These are phyloP conservation scores for Zoanthus solanderi DNA, from an alignment of 92 coral and sea anemone species.

Conservation along the genomic window DNA sequence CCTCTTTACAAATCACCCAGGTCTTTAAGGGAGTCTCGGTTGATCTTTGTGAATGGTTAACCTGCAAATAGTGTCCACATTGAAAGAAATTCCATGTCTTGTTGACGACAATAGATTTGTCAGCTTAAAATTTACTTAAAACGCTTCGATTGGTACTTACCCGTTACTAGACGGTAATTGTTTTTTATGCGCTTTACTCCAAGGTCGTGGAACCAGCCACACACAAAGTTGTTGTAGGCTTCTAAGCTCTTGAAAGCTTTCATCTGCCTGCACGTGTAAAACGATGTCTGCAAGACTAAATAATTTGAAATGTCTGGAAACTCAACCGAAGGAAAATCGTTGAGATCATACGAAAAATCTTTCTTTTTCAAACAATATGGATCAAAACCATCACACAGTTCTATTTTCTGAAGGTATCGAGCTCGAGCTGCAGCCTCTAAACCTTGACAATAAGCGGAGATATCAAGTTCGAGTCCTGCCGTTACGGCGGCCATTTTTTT, in stretches of 20 bases:
- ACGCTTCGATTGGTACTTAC: conserved; percentile 17
- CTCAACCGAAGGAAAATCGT: neutral
- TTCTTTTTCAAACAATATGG: conserved; percentile 11
- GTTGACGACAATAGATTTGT: conserved; percentile 14
- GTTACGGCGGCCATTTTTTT: neutral
- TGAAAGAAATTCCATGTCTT: conserved; percentile 3
- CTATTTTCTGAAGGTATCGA: neutral
- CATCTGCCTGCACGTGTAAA: conserved; percentile 1
- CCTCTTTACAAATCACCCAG: conserved; percentile 15
- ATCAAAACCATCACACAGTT: neutral
- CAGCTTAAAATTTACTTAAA: conserved; percentile 16
- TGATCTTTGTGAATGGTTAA: conserved; percentile 19
- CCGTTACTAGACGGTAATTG: conserved; percentile 16
- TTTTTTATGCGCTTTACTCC: conserved; percentile 48
- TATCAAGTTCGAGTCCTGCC: neutral
- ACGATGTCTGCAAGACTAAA: conserved; percentile 6
- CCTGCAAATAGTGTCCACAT: conserved; percentile 17
- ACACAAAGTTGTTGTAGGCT: conserved; percentile 43
- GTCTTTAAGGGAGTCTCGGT: conserved; percentile 18
- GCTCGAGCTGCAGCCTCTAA: conserved; percentile 20
- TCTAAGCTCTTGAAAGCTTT: conserved; percentile 51
- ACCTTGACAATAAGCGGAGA: neutral
- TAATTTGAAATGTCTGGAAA: conserved; percentile 22
- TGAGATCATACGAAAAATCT: conserved; percentile 17
- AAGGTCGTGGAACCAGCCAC: conserved; percentile 52